Evolutionary conservation across 2,113 vertebrate species (phyloP).

Genomic region (Cochlearius cochlearius): DNA sequence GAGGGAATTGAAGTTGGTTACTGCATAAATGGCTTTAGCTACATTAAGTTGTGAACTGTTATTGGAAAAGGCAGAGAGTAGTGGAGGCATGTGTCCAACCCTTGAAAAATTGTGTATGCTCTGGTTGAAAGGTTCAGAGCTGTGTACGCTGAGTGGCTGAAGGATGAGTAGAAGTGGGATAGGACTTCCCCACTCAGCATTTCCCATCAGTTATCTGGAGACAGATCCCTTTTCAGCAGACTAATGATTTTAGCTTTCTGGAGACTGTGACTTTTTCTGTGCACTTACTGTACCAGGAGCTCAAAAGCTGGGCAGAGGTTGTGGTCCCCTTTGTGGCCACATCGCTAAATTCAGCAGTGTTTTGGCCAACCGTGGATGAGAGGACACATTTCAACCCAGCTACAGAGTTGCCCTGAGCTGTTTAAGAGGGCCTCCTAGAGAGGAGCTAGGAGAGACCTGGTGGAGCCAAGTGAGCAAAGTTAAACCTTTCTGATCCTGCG

Average conservation of each 20-base stretch:
- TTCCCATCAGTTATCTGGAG: background rate
- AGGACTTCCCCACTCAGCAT: background rate
- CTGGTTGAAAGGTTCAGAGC: background rate
- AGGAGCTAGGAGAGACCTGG: background rate
- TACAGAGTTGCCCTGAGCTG: fast-evolving
- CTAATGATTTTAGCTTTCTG: background rate
- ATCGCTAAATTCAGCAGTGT: background rate
- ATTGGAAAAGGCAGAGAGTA: background rate
- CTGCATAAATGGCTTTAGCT: background rate
- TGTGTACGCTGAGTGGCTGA: background rate
- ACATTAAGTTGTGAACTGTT: background rate
- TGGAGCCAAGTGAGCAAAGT: background rate
- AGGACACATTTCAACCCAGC: background rate
- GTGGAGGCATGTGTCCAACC: background rate
- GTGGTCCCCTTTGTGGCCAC: background rate
- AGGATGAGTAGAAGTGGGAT: background rate
- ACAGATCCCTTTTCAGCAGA: background rate
- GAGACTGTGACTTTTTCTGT: background rate
- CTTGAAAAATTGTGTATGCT: fast-evolving
- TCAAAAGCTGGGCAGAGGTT: background rate
- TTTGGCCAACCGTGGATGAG: background rate
- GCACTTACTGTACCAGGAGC: background rate
- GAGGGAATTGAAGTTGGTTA: background rate
- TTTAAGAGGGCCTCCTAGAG: background rate
- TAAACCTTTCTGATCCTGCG: background rate